Base-by-base conservation (phyloP, 2,797 vertebrate genomes). In the Gallirallus australis region DNA sequence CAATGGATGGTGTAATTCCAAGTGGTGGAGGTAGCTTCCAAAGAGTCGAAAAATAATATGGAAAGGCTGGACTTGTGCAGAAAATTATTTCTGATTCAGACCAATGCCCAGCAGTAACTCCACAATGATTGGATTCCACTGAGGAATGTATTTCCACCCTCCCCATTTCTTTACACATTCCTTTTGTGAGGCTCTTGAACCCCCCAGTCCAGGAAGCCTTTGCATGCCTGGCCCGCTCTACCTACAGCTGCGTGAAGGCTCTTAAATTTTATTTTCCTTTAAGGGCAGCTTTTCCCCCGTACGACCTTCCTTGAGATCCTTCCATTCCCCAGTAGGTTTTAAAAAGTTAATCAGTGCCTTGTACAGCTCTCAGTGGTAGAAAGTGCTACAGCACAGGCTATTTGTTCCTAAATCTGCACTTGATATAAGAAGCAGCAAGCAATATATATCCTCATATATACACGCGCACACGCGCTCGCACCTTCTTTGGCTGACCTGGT, bases 401-500 rank as follows among this genome's bases (percentile, higher is more conserved):
- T 93, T 94, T 90, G 73, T 92, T 92, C 77, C 86, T 75, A 47
- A 93, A 72, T 78, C 93, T 90, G 59, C 76, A 6, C 80, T 82
- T 5, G 18, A 63, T 86, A 40, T 16, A 53, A 70, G 75, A 59
- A 86, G 65, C 86, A 86, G 66, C 68, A 47, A 83, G 60, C 79
- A 84, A 35, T 45, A 27, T 18, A 40, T 76, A 63, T 69, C 72
- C 81, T 65, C 18, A 33, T 60, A 33, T n/a, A 57, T 28, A 52
- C 37, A 12, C n/a, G 8, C 20, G 5, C 33, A 20, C n/a, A 8
- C 65, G 19, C 1, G 5, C 70, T 82, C n/a, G 52, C 82, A 81
- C 89, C 81, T 96, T 14, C 84, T 40, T 19, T 86, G 93, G 86
- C 90, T 82, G 94, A 97, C 94, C 90, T 59, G 78, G 65, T 95